These are phyloP conservation scores for Allophyes oxyacanthae DNA, from an alignment of 2,888 invertebrate genomes.

Conservation along the genomic window DNA sequence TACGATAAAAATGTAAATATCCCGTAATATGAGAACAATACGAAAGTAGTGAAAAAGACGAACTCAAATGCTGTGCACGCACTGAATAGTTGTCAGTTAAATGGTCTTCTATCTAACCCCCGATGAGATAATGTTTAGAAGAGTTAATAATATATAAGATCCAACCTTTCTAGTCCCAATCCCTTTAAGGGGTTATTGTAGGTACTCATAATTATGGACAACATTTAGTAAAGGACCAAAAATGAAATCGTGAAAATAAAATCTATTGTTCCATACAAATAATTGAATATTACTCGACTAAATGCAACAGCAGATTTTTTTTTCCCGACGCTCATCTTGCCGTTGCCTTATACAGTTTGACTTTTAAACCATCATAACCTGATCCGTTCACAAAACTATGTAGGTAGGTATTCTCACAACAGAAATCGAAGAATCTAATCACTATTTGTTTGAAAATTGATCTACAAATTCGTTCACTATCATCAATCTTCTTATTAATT, in stretches of 20 bases:
- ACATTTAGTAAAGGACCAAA: no score
- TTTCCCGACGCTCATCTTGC: no score
- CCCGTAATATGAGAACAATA: constrained; percentile 35
- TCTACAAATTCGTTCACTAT: constrained; percentile 15
- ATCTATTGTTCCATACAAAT: no score
- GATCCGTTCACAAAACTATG: constrained; percentile 10
- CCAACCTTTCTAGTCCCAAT: no score
- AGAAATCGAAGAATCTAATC: neutral
- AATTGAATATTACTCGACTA: no score
- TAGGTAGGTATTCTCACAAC: no score
- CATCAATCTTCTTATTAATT: constrained; percentile 45
- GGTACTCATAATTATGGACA: no score
- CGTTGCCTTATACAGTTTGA: constrained; percentile 5
- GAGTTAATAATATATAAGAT: no score
- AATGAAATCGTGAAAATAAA: no score
- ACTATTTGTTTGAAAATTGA: constrained; percentile 24
- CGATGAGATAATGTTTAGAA: constrained; percentile 30
- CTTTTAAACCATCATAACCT: constrained; percentile 7
- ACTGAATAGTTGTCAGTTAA: constrained; percentile 6
- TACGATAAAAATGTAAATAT: constrained; percentile 42
- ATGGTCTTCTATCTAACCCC: constrained; percentile 26
- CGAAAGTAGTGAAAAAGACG: constrained; percentile 25
- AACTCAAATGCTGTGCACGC: constrained; percentile 20
- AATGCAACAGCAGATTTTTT: no score
- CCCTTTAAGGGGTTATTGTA: no score